Evolutionary conservation across 1,140 invertebrate genomes (phyloP).

Genomic region (Drosophila murphyi): DNA sequence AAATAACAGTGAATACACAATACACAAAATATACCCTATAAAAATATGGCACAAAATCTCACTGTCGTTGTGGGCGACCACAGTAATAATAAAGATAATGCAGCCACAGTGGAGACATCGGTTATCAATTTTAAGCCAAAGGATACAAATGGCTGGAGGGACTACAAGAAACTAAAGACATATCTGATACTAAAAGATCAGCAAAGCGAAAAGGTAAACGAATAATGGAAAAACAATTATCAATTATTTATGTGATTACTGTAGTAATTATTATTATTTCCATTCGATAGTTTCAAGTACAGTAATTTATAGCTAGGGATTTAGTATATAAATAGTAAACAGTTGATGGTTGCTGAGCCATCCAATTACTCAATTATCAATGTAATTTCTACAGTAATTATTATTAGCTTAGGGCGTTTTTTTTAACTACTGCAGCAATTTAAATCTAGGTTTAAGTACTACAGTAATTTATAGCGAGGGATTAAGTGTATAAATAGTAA

Average conservation of each 20-base stretch:
- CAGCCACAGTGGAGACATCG: conserved; percentile 5
- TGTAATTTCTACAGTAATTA: not conserved
- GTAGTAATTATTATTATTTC: too few species aligned
- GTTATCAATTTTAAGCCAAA: conserved; percentile 69
- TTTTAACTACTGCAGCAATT: too few species aligned
- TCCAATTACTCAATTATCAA: not conserved
- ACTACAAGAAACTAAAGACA: conserved; percentile 81
- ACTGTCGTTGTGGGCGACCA: conserved; percentile 56
- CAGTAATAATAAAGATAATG: conserved; percentile 8
- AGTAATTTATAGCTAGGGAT: too few species aligned
- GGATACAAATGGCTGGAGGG: conserved; percentile 78
- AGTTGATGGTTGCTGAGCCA: too few species aligned
- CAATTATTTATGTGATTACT: not conserved
- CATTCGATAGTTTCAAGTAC: too few species aligned
- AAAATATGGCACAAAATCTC: conserved; percentile 64
- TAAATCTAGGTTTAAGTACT: too few species aligned
- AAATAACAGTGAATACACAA: conserved; percentile 26
- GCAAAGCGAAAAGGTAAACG: conserved; percentile 70
- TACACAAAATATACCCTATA: not conserved
- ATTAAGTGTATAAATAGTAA: too few species aligned
- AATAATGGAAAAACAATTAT: not conserved
- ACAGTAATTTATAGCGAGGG: too few species aligned
- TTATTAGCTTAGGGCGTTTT: not conserved
- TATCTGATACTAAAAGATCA: conserved; percentile 81
- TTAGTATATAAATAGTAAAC: too few species aligned